These are phyloP conservation scores for Ceratitis capitata DNA, from an alignment of 1,140 invertebrate genomes.

Conservation along the genomic window DNA sequence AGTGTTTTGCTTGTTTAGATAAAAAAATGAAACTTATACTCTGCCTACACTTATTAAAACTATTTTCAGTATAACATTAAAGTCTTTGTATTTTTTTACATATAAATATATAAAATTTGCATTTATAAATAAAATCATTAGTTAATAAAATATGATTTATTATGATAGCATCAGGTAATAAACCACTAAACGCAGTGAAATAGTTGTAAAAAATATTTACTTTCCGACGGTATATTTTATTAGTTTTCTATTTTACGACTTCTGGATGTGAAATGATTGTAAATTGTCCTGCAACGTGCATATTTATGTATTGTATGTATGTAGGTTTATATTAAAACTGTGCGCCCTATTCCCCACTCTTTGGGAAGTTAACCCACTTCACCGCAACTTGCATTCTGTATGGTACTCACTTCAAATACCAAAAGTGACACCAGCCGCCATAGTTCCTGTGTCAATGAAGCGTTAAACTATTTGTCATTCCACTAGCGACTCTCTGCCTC, in stretches of 20 bases:
- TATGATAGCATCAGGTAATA: neutral
- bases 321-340: neutral
- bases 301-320: neutral
- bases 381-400: neutral
- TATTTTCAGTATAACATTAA: no score
- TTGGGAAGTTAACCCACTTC: neutral
- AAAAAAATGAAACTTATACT: no score
- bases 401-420: neutral
- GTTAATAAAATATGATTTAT: no score
- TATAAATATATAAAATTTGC: no score
- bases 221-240: neutral
- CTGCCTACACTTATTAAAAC: no score
- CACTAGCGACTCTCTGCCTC: slow-evolving; percentile 46
- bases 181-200: neutral
- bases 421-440: neutral
- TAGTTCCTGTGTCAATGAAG: slow-evolving; percentile 56
- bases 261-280: neutral
- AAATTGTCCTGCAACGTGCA: neutral
- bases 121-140: no score
- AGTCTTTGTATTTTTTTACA: no score
- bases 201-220: neutral
- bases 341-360: neutral
- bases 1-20: no score
- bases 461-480: slow-evolving; percentile 65
- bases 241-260: slow-evolving; percentile 5